Percentiles rank a stretch among this genome's conserved stretches.
These are phyloP conservation scores for Clistopyga incitator DNA, from an alignment of 2,888 invertebrate species.

Conservation along the genomic window DNA sequence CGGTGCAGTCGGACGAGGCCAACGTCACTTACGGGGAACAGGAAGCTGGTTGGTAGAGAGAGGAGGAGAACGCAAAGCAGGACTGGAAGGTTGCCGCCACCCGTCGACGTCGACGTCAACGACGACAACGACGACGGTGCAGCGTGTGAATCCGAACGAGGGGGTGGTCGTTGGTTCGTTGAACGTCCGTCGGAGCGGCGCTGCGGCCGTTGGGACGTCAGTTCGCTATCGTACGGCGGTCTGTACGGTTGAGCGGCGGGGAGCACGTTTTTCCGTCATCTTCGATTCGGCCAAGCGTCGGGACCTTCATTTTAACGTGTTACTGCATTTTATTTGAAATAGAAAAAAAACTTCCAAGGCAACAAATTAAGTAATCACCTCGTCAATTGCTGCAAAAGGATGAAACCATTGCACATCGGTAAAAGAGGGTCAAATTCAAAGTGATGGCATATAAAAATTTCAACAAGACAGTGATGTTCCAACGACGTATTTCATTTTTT, in stretches of 20 bases:
- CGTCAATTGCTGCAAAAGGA: constrained; percentile 9
- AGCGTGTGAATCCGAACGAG: constrained; percentile 63
- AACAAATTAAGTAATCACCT: neutral
- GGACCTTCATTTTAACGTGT: neutral
- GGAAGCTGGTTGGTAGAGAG: constrained; percentile 15
- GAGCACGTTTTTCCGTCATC: constrained; percentile 38
- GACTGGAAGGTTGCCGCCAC: constrained; percentile 2
- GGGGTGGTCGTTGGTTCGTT: constrained; percentile 72
- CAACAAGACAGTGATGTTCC: constrained; percentile 12
- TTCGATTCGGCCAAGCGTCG: neutral
- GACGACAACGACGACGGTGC: constrained; percentile 27
- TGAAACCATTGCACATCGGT: neutral
- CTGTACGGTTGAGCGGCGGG: constrained; percentile 73
- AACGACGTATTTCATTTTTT: constrained; percentile 7
- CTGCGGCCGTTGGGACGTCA: constrained; percentile 78
- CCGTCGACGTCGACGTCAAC: constrained; percentile 12
- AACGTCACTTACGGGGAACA: constrained; percentile 29
- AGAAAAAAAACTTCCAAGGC: neutral
- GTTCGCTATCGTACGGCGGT: constrained; percentile 80
- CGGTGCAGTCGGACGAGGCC: constrained; percentile 19
- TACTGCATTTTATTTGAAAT: neutral
- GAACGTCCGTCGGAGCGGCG: constrained; percentile 76
- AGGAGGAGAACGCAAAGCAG: neutral
- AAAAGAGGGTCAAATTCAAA: constrained; percentile 29
- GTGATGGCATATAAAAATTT: constrained; percentile 30